Evolutionary conservation across 2,797 vertebrate species (phyloP), one percentile per base, ranked within the genome.

Genomic region (Remorina albescens): DNA sequence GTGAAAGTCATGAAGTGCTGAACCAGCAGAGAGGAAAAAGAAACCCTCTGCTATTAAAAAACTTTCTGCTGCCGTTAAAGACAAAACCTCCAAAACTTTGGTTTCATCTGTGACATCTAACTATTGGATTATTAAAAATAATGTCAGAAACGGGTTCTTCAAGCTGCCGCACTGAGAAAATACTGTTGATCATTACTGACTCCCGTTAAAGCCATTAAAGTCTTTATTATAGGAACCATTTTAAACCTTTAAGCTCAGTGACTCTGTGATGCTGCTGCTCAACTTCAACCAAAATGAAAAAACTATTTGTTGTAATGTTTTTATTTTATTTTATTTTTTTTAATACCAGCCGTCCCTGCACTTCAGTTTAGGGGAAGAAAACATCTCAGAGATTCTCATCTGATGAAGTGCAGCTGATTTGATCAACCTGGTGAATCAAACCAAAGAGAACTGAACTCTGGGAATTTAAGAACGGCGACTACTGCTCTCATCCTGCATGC

Each of bases 401-500:
- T n/a, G n/a, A n/a, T n/a, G n/a, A n/a, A n/a, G n/a, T n/a, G n/a
- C n/a, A n/a, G n/a, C n/a, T n/a, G n/a, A n/a, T n/a, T n/a, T n/a
- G n/a, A n/a, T n/a, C n/a, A n/a, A n/a, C n/a, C n/a, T n/a, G n/a
- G n/a, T n/a, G n/a, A n/a, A n/a, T n/a, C n/a, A n/a, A n/a, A n/a
- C n/a, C n/a, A n/a, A n/a, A n/a, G n/a, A n/a, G n/a, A n/a, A n/a
- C n/a, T n/a, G n/a, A n/a, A n/a, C n/a, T n/a, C n/a, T n/a, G 41
- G 36, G 47, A 53, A 15, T n/a, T 78, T 55, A 46, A 61, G 30
- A 56, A 62, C 8, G 3, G 25, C 50, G 30, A 55, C 58, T 53
- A 69, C 74, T 47, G 67, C 46, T 70, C 60, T 74, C 63, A 54
- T 66, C 80, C 75, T 30, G 60, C 82, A 89, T 89, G 84, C 84